phyloP scores from a whole-genome alignment of 2,888 invertebrate species.

The Drosophila buzzatii region DNA sequence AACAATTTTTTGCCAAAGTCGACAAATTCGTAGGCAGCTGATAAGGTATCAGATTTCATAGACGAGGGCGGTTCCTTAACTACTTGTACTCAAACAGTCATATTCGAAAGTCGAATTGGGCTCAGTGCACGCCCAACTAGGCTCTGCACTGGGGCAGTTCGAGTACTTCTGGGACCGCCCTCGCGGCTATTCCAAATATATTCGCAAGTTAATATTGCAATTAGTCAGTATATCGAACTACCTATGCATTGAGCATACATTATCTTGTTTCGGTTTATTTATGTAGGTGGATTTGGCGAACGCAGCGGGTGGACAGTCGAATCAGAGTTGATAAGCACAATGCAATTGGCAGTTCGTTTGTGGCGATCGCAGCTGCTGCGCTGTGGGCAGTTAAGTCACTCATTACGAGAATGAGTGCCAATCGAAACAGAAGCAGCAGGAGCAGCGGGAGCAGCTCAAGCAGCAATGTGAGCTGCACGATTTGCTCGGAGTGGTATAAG shows the following conservation, averaged over 20 bases:
- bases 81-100: too few species aligned
- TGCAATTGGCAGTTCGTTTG: not conserved
- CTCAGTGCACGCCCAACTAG: too few species aligned
- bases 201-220: too few species aligned
- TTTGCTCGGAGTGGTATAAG: constrained; percentile 56
- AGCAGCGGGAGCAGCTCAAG: not conserved
- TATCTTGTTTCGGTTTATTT: not conserved
- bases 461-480: constrained; percentile 44
- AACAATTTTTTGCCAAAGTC: not conserved
- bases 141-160: too few species aligned
- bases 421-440: constrained; percentile 17
- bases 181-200: too few species aligned
- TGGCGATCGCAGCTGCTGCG: not conserved
- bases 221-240: too few species aligned
- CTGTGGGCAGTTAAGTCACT: not conserved
- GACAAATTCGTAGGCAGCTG: too few species aligned
- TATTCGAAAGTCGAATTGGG: too few species aligned
- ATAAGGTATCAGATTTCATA: too few species aligned
- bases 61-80: too few species aligned
- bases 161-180: too few species aligned
- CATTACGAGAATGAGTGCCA: constrained; percentile 41
- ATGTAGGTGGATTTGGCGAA: constrained; percentile 5
- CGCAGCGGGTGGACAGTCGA: not conserved
- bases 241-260: too few species aligned
- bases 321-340: constrained; percentile 33